These are phyloP conservation scores for Alethe diademata DNA, from an alignment of 2,113 vertebrate species.

Conservation along the genomic window DNA sequence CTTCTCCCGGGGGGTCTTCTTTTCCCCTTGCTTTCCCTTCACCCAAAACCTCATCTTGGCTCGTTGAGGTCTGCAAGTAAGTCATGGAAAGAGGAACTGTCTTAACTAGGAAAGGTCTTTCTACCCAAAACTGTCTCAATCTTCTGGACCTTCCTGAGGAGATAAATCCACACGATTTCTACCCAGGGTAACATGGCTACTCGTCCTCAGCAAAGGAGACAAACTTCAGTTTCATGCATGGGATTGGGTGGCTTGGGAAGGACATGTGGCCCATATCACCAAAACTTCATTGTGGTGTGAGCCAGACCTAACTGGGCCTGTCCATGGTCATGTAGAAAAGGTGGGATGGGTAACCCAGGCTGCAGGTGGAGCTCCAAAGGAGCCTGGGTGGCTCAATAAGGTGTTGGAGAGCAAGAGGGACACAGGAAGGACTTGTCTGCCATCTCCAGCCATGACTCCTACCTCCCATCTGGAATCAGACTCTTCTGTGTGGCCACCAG, in stretches of 20 bases:
- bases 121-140: neutral
- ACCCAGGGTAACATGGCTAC: neutral
- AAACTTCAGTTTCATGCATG: neutral
- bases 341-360: rapidly evolving
- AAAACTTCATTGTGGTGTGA: neutral
- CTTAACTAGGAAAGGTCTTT: neutral
- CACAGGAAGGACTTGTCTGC: rapidly evolving
- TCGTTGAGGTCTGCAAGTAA: slow-evolving; percentile 81
- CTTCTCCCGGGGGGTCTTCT: slow-evolving; percentile 83
- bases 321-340: neutral
- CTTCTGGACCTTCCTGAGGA: neutral
- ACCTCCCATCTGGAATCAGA: slow-evolving; percentile 86
- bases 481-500: slow-evolving; percentile 76
- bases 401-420: neutral
- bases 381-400: neutral
- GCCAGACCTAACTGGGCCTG: neutral
- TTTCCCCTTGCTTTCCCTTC: slow-evolving; percentile 88
- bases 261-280: rapidly evolving
- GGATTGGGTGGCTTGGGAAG: neutral
- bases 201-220: rapidly evolving
- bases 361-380: neutral
- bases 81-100: neutral
- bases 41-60: slow-evolving; percentile 94
- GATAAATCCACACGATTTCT: neutral
- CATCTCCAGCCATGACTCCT: neutral